phyloP scores from a whole-genome alignment of 1,140 invertebrate genomes.

The Magallana angulata region DNA sequence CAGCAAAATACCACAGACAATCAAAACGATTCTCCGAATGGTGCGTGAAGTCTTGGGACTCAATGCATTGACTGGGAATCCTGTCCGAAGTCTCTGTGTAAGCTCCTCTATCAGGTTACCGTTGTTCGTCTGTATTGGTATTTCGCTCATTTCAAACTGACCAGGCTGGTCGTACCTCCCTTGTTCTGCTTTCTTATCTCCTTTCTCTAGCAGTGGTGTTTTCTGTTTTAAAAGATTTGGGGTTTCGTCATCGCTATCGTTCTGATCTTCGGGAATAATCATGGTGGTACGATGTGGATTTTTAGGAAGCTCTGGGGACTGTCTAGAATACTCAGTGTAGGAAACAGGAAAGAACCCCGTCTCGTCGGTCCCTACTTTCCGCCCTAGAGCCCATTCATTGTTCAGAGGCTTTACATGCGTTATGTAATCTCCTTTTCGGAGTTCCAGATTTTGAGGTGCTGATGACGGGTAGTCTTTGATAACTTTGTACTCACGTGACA shows the following conservation, averaged over 20 bases:
- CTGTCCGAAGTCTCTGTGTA: neutral
- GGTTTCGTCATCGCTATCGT: neutral
- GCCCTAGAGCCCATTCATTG: conserved; percentile 13
- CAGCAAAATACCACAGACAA: neutral
- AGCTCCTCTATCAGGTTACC: neutral
- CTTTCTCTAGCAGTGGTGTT: neutral
- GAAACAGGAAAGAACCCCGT: neutral
- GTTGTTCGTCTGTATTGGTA: neutral
- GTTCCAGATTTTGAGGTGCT: neutral
- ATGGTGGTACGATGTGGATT: neutral
- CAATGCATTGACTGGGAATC: neutral
- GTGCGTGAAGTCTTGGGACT: neutral
- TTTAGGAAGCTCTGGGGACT: neutral
- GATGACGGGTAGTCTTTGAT: neutral
- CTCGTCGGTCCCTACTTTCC: neutral
- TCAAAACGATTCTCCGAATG: neutral
- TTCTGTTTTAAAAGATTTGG: neutral
- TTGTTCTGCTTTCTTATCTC: neutral
- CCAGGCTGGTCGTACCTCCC: too few relatives aligned
- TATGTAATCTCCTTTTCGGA: neutral
- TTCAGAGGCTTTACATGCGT: neutral
- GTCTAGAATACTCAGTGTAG: neutral
- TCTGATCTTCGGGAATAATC: neutral
- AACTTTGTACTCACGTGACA: neutral
- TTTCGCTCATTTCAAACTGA: neutral